These are phyloP conservation scores for Rattus norvegicus DNA, from an alignment of 2,113 vertebrate species.

Conservation along the genomic window DNA sequence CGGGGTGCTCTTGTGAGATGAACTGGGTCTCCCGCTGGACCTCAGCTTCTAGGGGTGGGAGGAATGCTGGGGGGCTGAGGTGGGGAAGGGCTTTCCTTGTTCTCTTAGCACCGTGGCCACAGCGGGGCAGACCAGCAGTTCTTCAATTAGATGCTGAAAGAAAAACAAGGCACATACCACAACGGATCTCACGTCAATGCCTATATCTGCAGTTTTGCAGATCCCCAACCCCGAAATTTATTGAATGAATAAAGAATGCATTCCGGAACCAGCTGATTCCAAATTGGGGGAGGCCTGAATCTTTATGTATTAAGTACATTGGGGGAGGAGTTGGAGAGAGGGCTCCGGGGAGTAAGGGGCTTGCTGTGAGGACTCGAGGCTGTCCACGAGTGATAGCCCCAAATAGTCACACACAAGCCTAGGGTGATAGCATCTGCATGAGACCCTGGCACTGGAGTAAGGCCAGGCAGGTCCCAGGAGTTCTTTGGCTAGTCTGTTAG, in stretches of 20 bases:
- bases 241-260: not conserved
- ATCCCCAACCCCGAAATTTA: not conserved
- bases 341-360: not conserved
- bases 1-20: not conserved
- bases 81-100: not conserved
- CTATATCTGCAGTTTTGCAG: not conserved
- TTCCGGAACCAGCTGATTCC: not conserved
- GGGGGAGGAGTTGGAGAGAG: no score
- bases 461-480: not conserved
- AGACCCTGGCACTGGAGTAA: not conserved
- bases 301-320: not conserved
- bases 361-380: no score
- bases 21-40: not conserved
- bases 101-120: not conserved
- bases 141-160: not conserved
- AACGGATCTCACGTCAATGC: not conserved
- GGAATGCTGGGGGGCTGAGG: no score
- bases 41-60: not conserved
- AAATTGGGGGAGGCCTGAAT: not conserved
- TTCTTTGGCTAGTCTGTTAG: not conserved
- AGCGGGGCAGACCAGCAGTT: not conserved
- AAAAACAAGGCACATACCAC: not conserved
- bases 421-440: fast-evolving
- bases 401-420: not conserved
- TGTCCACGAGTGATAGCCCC: no score